Evolutionary conservation across 2,797 vertebrate genomes (phyloP), one percentile per base, ranked within the genome.

Genomic region (Gadopsis bispinosus): DNA sequence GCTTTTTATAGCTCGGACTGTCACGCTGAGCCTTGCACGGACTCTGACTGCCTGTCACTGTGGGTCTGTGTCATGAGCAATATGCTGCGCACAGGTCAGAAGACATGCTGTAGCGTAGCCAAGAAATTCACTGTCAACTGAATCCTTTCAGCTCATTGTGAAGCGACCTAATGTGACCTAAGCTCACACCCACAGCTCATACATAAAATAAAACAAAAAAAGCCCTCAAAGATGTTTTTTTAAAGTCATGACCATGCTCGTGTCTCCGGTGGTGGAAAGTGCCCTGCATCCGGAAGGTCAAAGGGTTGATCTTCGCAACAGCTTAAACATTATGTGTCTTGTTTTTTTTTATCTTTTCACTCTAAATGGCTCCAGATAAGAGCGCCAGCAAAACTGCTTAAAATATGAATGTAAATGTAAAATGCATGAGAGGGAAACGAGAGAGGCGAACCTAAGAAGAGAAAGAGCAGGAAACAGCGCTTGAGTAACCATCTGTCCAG

Each of bases 331-430:
- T 31, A 82, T 73, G 13, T 47, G 22, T 22, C 20, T 26, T 47
- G 22, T 50, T 51, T 56, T 41, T 51, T 67, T 66, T 53, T 45
- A 75, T 69, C 63, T 63, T 70, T 69, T 87, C 8, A 12, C 12
- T 71, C 63, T 37, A 81, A 84, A 84, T 77, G 87, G 75, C 65
- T 85, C 64, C 58, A 69, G 65, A 84, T 65, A 60, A 80, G 59
- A 77, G 77, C 63, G 61, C 50, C 48, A 74, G 80, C 26, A 43
- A 80, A 37, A 85, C 76, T 69, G 50, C 72, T 63, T 90, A 69
- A 89, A 92, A 91, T 89, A 90, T 89, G 82, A 86, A 90, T 93
- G 87, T 63, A 69, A 80, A 85, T 89, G 73, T 78, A 88, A 90
- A 87, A 91, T 89, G 80, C 62, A 89, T 89, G 89, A 89, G 85